These are phyloP conservation scores for Andrena bicolor DNA, from an alignment of 2,888 invertebrate genomes.

Conservation along the genomic window DNA sequence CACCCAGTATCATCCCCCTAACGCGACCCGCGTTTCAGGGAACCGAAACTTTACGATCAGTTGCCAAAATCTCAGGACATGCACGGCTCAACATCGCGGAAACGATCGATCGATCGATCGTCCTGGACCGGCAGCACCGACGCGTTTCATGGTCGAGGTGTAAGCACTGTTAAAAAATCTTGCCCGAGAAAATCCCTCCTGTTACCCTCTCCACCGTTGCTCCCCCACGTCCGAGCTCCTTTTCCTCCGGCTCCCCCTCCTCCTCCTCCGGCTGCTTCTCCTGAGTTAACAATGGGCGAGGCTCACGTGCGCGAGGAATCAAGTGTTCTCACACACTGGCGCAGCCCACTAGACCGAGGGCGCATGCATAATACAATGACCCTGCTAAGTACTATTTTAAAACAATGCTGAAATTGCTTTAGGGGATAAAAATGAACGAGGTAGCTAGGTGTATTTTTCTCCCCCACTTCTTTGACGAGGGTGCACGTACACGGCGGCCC, in stretches of 20 bases:
- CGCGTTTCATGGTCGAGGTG: conserved; percentile 64
- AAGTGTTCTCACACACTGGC: conserved; percentile 84
- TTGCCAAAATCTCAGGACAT: neutral
- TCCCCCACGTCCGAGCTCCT: conserved; percentile 42
- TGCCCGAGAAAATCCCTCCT: conserved; percentile 78
- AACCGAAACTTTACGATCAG: neutral
- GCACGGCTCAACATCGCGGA: neutral
- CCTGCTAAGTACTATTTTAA: conserved; percentile 86
- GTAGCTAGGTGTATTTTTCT: conserved; percentile 85
- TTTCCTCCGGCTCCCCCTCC: conserved; percentile 40
- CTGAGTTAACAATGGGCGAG: conserved; percentile 83
- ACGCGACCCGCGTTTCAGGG: neutral
- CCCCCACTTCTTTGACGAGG: conserved; percentile 82
- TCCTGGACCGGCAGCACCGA: conserved; percentile 24
- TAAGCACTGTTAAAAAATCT: conserved; percentile 79
- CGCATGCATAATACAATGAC: conserved; percentile 86
- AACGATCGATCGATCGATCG: conserved; percentile 16
- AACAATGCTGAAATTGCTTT: conserved; percentile 86
- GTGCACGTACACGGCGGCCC: conserved; percentile 74
- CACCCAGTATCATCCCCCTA: neutral
- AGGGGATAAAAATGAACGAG: conserved; percentile 85
- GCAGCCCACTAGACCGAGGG: conserved; percentile 81
- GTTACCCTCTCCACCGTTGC: conserved; percentile 53
- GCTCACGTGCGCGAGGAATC: conserved; percentile 85
- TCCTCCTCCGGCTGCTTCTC: conserved; percentile 67